phyloP scores from a whole-genome alignment of 2,113 vertebrate genomes.

The Hepsetus odoe region DNA sequence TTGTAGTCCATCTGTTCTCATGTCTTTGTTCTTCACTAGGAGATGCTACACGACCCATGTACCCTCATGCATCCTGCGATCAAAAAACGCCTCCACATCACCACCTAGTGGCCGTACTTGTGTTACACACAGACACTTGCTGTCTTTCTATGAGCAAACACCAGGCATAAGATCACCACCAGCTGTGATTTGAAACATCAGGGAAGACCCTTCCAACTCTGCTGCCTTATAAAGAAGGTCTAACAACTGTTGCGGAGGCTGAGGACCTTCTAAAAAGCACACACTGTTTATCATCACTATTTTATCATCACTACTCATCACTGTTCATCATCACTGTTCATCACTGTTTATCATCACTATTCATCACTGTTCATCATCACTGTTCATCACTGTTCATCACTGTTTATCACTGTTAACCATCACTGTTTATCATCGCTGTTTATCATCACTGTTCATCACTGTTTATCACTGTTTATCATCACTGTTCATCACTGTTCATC shows the following conservation, averaged over 20 bases:
- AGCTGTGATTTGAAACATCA: too few species aligned
- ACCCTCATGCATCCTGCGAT: background rate
- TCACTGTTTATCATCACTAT: too few species aligned
- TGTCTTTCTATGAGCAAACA: background rate
- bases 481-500: background rate
- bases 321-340: too few species aligned
- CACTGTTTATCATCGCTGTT: background rate
- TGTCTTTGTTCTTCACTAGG: too few species aligned
- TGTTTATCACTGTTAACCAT: background rate
- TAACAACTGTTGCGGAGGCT: too few species aligned
- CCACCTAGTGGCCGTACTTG: conserved; percentile 28
- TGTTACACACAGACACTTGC: background rate
- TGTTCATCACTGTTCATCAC: too few species aligned
- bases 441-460: background rate
- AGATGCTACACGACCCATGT: background rate
- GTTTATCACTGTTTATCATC: background rate
- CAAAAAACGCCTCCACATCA: background rate
- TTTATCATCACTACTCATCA: too few species aligned
- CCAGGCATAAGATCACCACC: background rate
- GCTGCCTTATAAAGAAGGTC: too few species aligned
- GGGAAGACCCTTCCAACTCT: too few species aligned
- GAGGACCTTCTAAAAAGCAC: too few species aligned
- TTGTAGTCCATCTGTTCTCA: too few species aligned
- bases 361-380: background rate
- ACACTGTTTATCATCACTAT: background rate